A percentile compares a stretch with the other conserved stretches of the same genome.
phyloP scores from a whole-genome alignment of 1,140 invertebrate genomes.

The Saccostrea cuccullata region DNA sequence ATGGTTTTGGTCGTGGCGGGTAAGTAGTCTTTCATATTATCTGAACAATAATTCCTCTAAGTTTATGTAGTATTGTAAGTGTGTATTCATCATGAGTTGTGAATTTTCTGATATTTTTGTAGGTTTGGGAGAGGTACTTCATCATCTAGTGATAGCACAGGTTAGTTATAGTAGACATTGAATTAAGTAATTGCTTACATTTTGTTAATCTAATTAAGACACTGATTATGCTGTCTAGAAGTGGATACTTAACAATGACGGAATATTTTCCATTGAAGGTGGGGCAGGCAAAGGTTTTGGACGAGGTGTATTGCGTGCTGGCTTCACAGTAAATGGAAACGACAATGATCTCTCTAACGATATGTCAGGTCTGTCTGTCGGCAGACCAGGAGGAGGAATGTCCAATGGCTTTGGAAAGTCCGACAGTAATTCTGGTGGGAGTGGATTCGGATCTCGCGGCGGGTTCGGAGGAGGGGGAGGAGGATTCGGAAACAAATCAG shows the following conservation, averaged over 20 bases:
- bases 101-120: neutral
- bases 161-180: neutral
- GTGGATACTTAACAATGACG: neutral
- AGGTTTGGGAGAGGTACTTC: neutral
- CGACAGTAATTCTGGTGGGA: neutral
- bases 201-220: neutral
- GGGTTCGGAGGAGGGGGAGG: constrained; percentile 26
- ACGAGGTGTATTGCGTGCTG: constrained; percentile 42
- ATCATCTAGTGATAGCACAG: neutral
- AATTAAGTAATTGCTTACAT: neutral
- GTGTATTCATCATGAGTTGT: neutral
- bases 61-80: too few relatives aligned
- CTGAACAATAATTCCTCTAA: neutral
- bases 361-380: neutral
- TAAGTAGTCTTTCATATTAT: neutral
- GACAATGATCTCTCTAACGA: constrained; percentile 39
- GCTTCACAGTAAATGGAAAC: constrained; percentile 43
- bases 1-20: constrained; percentile 17
- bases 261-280: neutral
- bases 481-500: constrained; percentile 39
- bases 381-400: constrained; percentile 30
- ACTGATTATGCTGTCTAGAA: neutral
- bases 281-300: constrained; percentile 49
- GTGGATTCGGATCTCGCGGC: constrained; percentile 21
- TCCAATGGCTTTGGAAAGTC: constrained; percentile 21